Evolutionary conservation across 2,113 vertebrate species (phyloP), one percentile per base, ranked within the genome.

Genomic region (Trogon surrucura): DNA sequence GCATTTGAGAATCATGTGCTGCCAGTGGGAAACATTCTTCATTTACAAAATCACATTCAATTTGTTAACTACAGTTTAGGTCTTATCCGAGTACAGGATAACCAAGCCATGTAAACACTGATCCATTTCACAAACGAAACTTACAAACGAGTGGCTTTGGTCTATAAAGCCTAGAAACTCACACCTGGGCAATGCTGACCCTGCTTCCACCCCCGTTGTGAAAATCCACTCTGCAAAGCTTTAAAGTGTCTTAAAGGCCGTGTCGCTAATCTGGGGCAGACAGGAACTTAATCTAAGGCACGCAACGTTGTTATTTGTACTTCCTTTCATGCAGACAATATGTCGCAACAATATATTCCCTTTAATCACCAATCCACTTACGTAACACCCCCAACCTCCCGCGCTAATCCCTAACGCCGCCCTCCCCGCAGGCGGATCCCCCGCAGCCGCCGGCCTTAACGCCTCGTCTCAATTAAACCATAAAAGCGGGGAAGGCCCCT

Each of bases 151-250:
- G n/a, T 10, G 11, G 12, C 25, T 69, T 47, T 9, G 47, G 19
- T 36, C 16, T 27, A 26, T 66, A 77, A 34, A 45, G 21, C 30
- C 29, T 23, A 7, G 14, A 29, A 41, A 32, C 14, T 12, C 11
- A 16, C 57, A 44, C 2, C 57, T 19, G 10, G 54, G 30, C 44
- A 87, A 57, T 3, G 32, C 14, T 80, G 66, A 50, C 15, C 23
- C 51, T 38, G 23, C 3, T 0, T 34, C n/a, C 29, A 51, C 56
- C 32, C 51, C 56, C 41, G 29, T 3, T 0, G 1, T 1, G 0
- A 27, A 61, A 73, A 74, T 25, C 67, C 58, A 13, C 14, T 2
- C 50, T 18, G 3, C 0, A 2, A 32, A 67, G 53, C 48, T 88
- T 67, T 44, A 34, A 4, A 23, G 64, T 3, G 30, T 51, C 15